These are phyloP conservation scores for Anolis apletophallus DNA, from an alignment of 2,797 vertebrate species.

Conservation along the genomic window DNA sequence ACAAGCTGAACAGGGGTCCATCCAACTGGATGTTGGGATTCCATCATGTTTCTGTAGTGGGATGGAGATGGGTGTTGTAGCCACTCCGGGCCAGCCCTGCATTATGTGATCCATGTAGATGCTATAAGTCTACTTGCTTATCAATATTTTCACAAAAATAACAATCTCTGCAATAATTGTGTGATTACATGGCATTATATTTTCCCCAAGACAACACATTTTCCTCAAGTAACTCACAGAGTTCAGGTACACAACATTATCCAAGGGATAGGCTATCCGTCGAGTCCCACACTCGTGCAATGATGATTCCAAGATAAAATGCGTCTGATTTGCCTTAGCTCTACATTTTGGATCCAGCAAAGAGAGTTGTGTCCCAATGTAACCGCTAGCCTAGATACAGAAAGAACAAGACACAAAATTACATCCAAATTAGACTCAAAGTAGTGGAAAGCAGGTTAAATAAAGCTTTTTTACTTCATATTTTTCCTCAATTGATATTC, in stretches of 20 bases:
- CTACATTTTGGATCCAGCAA: constrained; percentile 90
- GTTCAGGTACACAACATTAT: constrained; percentile 87
- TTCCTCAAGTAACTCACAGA: constrained; percentile 84
- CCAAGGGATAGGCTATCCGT: constrained; percentile 67
- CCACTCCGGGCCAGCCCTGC: no score
- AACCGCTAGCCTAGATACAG: constrained; percentile 83
- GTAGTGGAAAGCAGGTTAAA: constrained; percentile 16
- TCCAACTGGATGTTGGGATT: no score
- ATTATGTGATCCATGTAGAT: no score
- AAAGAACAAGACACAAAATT: constrained; percentile 4
- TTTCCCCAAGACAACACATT: not conserved
- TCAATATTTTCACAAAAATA: not conserved
- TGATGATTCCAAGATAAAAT: constrained; percentile 92
- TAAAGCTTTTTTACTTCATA: not conserved
- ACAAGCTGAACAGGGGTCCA: no score
- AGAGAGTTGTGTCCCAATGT: constrained; percentile 86
- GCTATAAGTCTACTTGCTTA: not conserved
- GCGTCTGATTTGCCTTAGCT: constrained; percentile 89
- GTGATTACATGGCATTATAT: not conserved
- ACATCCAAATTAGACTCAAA: not conserved
- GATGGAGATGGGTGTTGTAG: no score
- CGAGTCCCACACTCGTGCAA: constrained; percentile 86
- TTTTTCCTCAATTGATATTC: not conserved
- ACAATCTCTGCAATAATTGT: not conserved
- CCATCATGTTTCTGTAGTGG: no score